Percentiles rank a stretch among this genome's conserved stretches.
phyloP scores from a whole-genome alignment of 2,888 invertebrate genomes.

The Hofmannophila pseudospretella region DNA sequence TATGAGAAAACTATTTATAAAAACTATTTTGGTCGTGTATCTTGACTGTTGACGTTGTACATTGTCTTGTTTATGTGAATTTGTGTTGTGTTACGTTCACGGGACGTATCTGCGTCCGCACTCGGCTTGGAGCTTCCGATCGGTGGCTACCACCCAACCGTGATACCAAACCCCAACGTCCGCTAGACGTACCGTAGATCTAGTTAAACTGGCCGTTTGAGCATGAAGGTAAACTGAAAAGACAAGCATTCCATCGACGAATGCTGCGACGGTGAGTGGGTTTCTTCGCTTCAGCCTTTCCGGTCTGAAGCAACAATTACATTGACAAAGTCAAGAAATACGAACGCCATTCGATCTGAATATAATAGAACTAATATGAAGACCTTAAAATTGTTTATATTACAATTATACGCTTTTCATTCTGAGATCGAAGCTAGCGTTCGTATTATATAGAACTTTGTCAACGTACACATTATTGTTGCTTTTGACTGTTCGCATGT shows the following conservation, averaged over 20 bases:
- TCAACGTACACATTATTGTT: no score
- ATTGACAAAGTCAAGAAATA: no score
- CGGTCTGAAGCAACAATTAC: neutral
- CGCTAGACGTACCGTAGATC: constrained; percentile 64
- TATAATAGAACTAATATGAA: no score
- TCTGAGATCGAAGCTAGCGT: no score
- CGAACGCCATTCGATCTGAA: no score
- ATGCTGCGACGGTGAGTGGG: constrained; percentile 67
- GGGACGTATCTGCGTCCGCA: constrained; percentile 66
- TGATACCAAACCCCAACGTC: constrained; percentile 53
- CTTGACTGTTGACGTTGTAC: constrained; percentile 57
- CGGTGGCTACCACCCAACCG: constrained; percentile 59
- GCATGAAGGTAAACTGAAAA: constrained; percentile 60
- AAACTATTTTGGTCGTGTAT: constrained; percentile 77
- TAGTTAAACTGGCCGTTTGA: constrained; percentile 58
- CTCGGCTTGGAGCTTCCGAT: constrained; percentile 65
- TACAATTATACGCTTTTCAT: no score
- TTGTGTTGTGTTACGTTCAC: constrained; percentile 69
- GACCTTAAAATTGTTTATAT: no score
- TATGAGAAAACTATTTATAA: no score
- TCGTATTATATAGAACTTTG: no score
- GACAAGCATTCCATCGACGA: constrained; percentile 70
- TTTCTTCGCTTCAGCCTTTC: constrained; percentile 43
- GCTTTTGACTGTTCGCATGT: no score
- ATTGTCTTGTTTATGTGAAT: constrained; percentile 76